Conservation (phyloP, 2,888 invertebrate genomes). For the Neoascia interrupta region DNA sequence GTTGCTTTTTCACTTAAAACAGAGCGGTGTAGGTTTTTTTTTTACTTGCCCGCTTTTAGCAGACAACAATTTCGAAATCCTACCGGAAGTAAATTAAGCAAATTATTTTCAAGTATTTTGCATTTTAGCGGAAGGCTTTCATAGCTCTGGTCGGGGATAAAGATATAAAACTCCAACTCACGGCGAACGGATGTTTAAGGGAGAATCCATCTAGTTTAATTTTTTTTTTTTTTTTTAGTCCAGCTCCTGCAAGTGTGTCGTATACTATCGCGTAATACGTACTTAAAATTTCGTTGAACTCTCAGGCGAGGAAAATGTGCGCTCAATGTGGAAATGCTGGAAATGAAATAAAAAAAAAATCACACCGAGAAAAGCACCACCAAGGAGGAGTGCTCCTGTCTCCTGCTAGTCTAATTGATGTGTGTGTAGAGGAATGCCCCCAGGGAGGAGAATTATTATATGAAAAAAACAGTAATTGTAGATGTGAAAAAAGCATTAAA, state of each 20-base stretch:
- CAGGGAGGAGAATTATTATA: background rate
- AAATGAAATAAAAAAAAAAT: too few species aligned
- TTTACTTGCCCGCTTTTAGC: too few species aligned
- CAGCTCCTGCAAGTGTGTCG: conserved; percentile 1
- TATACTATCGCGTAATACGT: too few species aligned
- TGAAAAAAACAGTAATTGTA: conserved; percentile 53
- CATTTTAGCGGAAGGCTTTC: conserved; percentile 41
- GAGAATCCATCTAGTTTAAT: conserved; percentile 31
- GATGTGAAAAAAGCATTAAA: conserved; percentile 57
- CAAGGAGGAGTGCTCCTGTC: conserved; percentile 23
- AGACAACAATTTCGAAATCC: conserved; percentile 51
- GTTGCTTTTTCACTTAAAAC: too few species aligned
- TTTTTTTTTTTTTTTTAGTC: background rate
- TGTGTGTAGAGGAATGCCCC: conserved; percentile 10
- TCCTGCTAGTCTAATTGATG: conserved; percentile 57
- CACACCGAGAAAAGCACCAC: too few species aligned
- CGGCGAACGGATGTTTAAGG: conserved; percentile 49
- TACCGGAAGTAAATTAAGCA: conserved; percentile 65
- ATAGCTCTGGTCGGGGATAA: background rate
- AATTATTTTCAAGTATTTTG: conserved; percentile 64
- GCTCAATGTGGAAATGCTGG: background rate
- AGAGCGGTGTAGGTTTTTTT: too few species aligned
- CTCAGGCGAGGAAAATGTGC: background rate
- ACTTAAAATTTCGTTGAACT: conserved; percentile 62
- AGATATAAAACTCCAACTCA: conserved; percentile 27